These are phyloP conservation scores for Betta splendens DNA, from an alignment of 2,797 vertebrate genomes.

Conservation along the genomic window DNA sequence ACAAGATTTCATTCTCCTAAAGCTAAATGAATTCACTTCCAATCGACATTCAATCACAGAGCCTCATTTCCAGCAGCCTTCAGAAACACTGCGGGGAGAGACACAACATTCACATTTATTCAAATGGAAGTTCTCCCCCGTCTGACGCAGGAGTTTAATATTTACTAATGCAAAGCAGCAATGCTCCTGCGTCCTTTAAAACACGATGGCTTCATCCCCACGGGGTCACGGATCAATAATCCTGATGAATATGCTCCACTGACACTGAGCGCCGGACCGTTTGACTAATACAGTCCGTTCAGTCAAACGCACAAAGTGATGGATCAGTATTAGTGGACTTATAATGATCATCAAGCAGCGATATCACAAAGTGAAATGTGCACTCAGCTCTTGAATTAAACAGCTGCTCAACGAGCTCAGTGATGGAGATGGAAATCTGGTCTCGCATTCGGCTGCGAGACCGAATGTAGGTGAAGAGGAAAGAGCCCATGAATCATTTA, in stretches of 20 bases:
- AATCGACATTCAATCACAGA: neutral
- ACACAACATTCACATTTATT: slow-evolving; percentile 19
- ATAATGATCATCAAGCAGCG: slow-evolving; percentile 4
- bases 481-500: slow-evolving; percentile 42
- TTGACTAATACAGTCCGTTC: slow-evolving; percentile 36
- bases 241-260: slow-evolving; percentile 33
- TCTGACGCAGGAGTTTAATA: slow-evolving; percentile 19
- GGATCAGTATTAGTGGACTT: slow-evolving; percentile 4
- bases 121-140: slow-evolving; percentile 15
- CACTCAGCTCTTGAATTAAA: slow-evolving; percentile 15
- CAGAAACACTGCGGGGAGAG: slow-evolving; percentile 25
- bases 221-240: slow-evolving; percentile 51
- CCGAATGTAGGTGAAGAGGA: slow-evolving; percentile 41
- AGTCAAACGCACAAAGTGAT: slow-evolving; percentile 23
- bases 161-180: slow-evolving; percentile 19
- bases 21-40: neutral
- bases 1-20: neutral
- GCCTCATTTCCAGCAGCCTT: slow-evolving; percentile 14
- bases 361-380: slow-evolving; percentile 16
- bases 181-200: slow-evolving; percentile 27
- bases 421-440: slow-evolving; percentile 25
- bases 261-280: slow-evolving; percentile 34
- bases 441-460: slow-evolving; percentile 19
- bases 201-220: slow-evolving; percentile 28
- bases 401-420: slow-evolving; percentile 20